Base-by-base conservation (phyloP, 2,888 invertebrate genomes). In the Penaeus monodon region DNA sequence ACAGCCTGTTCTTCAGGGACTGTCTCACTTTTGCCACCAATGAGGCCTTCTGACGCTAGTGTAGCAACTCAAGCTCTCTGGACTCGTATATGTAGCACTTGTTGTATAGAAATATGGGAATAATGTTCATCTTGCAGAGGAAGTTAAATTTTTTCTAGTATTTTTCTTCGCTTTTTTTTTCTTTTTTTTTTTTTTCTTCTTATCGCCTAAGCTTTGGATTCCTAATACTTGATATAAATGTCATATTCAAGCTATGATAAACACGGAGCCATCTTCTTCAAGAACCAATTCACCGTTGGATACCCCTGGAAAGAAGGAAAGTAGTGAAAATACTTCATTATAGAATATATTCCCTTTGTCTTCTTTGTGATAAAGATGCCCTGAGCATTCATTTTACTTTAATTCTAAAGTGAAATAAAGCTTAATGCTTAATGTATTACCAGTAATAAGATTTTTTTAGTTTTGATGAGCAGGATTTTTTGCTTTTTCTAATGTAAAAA, bases 181-280 rank as follows among this genome's bases (percentile, higher is more conserved):
- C n/a, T 2, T 68, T 84, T 64, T 38, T 76, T 80, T 68, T 66
- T 68, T 65, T 81, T 38, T 80, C 80, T 57, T 80, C 88, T 88
- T 88, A 88, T 44, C 66, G 77, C 76, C 88, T 88, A 88, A 57
- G 84, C 84, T 87, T 86, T 88, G 88, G 88, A 88, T 84, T 84
- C 88, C 88, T 88, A 88, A 88, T 88, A 88, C 88, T 88, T 88
- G 83, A 88, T 88, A 88, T 80, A 88, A 84, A 88, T 84, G 88
- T 88, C 84, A 84, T 80, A 80, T 76, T 87, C 86, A 87, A 83
- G 81, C 86, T 87, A 87, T 83, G 83, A 83, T 87, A 77, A 87
- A 74, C 70, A 49, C 78, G 83, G 78, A 87, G 83, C 81, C 79
- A 81, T 87, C 85, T 73, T 85, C 81, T 73, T 82, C 63, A 73